These are phyloP conservation scores for Chelmon rostratus DNA, from an alignment of 2,797 vertebrate genomes.

Conservation along the genomic window DNA sequence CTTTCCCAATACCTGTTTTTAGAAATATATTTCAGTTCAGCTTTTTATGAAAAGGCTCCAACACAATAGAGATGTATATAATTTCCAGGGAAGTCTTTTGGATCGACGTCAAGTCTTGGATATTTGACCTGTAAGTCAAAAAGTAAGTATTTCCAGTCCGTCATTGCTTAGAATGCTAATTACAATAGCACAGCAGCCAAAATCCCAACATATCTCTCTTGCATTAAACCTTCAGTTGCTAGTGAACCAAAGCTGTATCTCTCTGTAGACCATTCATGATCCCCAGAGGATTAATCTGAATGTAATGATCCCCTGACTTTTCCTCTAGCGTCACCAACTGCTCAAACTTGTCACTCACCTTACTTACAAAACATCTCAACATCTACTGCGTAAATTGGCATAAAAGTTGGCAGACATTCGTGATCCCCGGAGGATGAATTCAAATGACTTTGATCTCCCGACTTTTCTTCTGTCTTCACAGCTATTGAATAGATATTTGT, in stretches of 20 bases:
- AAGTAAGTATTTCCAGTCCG: conserved; percentile 12
- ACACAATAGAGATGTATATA: not conserved
- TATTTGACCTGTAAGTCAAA: not conserved
- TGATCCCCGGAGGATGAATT: conserved; percentile 10
- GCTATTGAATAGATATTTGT: not conserved
- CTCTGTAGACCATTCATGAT: not conserved
- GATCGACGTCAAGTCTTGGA: not conserved
- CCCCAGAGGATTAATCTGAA: conserved; percentile 10
- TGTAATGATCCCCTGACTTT: not conserved
- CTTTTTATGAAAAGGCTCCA: conserved; percentile 2
- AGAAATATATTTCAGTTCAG: not conserved
- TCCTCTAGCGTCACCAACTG: not conserved
- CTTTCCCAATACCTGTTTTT: conserved; percentile 22
- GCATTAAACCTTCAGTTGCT: not conserved
- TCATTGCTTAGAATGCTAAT: not conserved
- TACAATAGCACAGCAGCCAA: not conserved
- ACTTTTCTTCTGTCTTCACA: not conserved
- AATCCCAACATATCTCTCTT: not conserved
- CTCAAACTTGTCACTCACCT: conserved; percentile 8
- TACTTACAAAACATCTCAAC: conserved; percentile 5
- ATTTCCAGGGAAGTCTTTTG: not conserved
- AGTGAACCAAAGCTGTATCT: not conserved
- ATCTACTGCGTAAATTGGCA: not conserved
- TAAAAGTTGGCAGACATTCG: not conserved
- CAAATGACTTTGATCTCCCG: not conserved